Conservation (phyloP, 2,888 invertebrate species). For the Agrochola lychnidis region DNA sequence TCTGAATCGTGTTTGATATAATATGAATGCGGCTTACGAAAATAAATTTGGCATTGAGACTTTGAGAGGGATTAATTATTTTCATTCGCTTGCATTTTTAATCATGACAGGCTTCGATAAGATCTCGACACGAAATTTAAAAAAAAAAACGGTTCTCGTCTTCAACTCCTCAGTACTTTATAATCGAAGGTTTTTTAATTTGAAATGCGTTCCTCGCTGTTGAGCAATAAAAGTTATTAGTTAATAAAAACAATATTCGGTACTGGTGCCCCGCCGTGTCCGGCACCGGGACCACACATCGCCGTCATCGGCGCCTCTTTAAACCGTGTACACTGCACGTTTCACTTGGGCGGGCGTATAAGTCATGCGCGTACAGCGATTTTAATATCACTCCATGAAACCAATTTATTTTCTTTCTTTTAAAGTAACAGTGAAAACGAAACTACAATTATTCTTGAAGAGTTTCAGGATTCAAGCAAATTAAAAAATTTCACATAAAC, state of each 20-base stretch:
- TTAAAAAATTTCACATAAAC: too few species aligned
- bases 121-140: conserved; percentile 23
- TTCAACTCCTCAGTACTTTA: conserved; percentile 34
- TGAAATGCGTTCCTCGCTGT: conserved; percentile 56
- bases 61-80: conserved; percentile 23
- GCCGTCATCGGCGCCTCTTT: conserved; percentile 69
- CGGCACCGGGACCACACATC: conserved; percentile 77
- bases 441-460: not conserved
- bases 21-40: not conserved
- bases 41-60: conserved; percentile 24
- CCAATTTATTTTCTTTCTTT: too few species aligned
- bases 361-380: conserved; percentile 53
- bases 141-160: conserved; percentile 14
- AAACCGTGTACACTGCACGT: conserved; percentile 64
- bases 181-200: conserved; percentile 59
- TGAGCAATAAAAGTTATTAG: conserved; percentile 71
- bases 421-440: not conserved
- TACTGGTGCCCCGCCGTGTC: conserved; percentile 73
- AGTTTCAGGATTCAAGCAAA: not conserved
- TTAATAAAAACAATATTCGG: conserved; percentile 74
- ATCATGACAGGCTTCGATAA: conserved; percentile 45
- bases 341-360: conserved; percentile 64
- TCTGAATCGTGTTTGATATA: conserved; percentile 6
- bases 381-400: conserved; percentile 1
- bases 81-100: conserved; percentile 19